Evolutionary conservation across 2,888 invertebrate species (phyloP).

Genomic region (Habrosyne pyritoides): DNA sequence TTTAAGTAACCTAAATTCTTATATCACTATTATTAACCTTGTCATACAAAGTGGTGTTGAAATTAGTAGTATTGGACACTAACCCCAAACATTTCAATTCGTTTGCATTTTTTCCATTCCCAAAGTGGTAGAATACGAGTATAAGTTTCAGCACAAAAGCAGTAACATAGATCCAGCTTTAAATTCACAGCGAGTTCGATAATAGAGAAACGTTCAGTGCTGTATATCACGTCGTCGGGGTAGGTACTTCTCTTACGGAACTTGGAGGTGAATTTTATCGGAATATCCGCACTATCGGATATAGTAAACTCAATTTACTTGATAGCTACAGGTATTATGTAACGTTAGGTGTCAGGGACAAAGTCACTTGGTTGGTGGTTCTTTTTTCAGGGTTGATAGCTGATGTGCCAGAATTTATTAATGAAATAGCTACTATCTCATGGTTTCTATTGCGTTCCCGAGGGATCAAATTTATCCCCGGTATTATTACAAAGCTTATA

Average conservation of each 20-base stretch:
- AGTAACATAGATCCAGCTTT: conserved; percentile 21
- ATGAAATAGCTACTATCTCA: too few species aligned
- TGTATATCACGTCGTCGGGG: conserved; percentile 28
- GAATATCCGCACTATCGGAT: conserved; percentile 1
- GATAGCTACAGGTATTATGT: not conserved
- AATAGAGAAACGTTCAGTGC: conserved; percentile 20
- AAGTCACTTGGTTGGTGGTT: not conserved
- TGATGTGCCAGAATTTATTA: too few species aligned
- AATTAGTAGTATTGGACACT: not conserved
- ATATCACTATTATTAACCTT: too few species aligned
- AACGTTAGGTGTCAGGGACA: not conserved
- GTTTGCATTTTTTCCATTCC: not conserved
- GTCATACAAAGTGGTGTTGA: too few species aligned
- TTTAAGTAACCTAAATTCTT: too few species aligned
- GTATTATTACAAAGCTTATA: too few species aligned
- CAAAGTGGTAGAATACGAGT: not conserved
- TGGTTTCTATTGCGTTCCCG: too few species aligned
- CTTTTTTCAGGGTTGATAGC: not conserved
- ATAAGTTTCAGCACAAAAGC: conserved; percentile 12
- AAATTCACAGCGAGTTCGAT: conserved; percentile 25
- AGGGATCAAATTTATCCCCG: too few species aligned
- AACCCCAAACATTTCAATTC: not conserved
- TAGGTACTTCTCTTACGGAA: not conserved
- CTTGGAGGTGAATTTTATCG: conserved; percentile 2
- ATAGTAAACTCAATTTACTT: conserved; percentile 2